These are phyloP conservation scores for Hydropotes inermis DNA, from an alignment of 2,113 vertebrate species.

Conservation along the genomic window DNA sequence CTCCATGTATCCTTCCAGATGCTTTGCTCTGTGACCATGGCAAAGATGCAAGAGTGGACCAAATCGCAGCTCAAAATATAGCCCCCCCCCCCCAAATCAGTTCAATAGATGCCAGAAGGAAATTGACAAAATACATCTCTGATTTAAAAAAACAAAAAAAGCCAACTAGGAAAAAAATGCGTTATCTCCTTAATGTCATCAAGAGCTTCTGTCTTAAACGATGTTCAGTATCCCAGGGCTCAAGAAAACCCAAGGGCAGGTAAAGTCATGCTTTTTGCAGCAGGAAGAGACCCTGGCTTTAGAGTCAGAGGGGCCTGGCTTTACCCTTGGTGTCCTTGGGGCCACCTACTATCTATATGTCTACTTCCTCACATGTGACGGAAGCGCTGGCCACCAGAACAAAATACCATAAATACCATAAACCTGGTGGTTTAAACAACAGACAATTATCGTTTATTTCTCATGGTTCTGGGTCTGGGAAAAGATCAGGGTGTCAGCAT, in stretches of 20 bases:
- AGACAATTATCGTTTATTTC: background rate
- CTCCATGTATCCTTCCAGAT: fast-evolving
- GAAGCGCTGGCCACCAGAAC: too few relatives aligned
- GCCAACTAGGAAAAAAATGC: background rate
- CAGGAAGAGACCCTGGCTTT: background rate
- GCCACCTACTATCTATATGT: background rate
- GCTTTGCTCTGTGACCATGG: fast-evolving
- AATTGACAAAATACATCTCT: background rate
- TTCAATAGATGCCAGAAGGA: background rate
- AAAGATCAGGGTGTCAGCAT: background rate
- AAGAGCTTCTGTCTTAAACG: background rate
- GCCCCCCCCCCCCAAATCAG: too few relatives aligned
- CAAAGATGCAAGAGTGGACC: background rate
- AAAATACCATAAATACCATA: background rate
- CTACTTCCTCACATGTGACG: background rate
- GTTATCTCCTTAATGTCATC: background rate
- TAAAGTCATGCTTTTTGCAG: fast-evolving
- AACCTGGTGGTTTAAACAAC: background rate
- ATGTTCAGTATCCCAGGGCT: fast-evolving
- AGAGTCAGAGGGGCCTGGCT: background rate
- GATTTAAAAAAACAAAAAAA: background rate
- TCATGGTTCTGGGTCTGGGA: background rate
- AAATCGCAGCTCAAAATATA: background rate
- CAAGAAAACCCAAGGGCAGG: background rate
- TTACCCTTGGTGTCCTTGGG: background rate